phyloP scores from a whole-genome alignment of 2,113 vertebrate species.

The Eonycteris spelaea region DNA sequence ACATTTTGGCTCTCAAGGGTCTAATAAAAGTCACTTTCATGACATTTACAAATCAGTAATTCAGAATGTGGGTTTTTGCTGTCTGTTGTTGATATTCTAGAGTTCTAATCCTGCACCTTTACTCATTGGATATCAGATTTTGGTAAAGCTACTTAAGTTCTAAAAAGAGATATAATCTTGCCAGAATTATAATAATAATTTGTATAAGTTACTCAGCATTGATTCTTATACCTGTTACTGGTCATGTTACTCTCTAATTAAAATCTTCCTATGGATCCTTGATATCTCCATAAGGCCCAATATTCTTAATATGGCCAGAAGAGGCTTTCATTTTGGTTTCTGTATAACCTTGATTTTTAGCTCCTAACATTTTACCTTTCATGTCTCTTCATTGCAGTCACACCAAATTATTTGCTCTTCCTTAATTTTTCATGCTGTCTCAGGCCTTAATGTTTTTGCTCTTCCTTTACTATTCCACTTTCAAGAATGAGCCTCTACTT shows the following conservation, averaged over 20 bases:
- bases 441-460: background rate
- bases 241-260: background rate
- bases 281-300: background rate
- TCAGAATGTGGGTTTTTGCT: background rate
- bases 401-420: background rate
- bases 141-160: background rate
- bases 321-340: background rate
- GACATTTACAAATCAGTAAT: background rate
- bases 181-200: constrained; percentile 18
- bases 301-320: background rate
- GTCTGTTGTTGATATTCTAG: background rate
- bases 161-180: background rate
- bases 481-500: background rate
- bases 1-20: background rate
- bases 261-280: background rate
- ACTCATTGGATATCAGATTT: background rate
- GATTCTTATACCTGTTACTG: background rate
- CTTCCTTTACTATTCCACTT: background rate
- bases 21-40: constrained; percentile 17
- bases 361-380: background rate
- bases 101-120: background rate
- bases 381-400: background rate
- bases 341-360: background rate
- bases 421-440: background rate
- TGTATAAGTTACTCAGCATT: background rate